These are phyloP conservation scores for Hirtodrosophila alboralis DNA, from an alignment of 2,888 invertebrate species.

Conservation along the genomic window DNA sequence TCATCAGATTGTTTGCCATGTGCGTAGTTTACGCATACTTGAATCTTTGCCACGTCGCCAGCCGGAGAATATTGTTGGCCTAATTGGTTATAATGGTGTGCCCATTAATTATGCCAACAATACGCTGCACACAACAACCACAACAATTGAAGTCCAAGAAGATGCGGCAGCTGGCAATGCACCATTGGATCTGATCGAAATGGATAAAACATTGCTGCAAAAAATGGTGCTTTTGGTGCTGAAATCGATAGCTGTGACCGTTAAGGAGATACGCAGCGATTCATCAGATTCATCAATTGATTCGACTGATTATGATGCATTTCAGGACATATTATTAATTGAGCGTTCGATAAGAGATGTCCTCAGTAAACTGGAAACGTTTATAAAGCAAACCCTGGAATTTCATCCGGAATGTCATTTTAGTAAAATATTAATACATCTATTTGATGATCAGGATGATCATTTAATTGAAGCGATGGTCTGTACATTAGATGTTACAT, in stretches of 20 bases:
- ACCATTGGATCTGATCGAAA: constrained; percentile 80
- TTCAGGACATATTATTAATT: constrained; percentile 94
- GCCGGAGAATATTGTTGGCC: constrained; percentile 81
- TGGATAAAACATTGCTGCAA: constrained; percentile 92
- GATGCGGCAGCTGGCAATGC: constrained; percentile 20
- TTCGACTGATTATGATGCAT: constrained; percentile 93
- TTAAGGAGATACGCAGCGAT: constrained; percentile 94
- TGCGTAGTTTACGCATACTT: constrained; percentile 91
- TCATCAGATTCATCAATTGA: constrained; percentile 93
- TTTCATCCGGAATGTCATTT: constrained; percentile 95
- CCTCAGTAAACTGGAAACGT: constrained; percentile 91
- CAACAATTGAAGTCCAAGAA: constrained; percentile 3
- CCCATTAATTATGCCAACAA: constrained; percentile 71
- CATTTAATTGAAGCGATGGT: constrained; percentile 96
- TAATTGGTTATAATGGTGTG: constrained; percentile 82
- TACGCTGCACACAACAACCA: constrained; percentile 44
- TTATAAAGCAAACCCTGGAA: constrained; percentile 91
- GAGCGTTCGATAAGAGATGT: constrained; percentile 94
- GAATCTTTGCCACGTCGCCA: constrained; percentile 83
- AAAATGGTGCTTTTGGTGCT: constrained; percentile 94
- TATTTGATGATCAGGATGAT: constrained; percentile 96
- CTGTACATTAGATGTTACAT: constrained; percentile 94
- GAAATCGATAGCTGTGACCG: constrained; percentile 94
- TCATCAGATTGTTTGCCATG: constrained; percentile 92
- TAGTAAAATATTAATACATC: constrained; percentile 93